These are phyloP conservation scores for Lepisosteus osseus DNA, from an alignment of 2,113 vertebrate genomes.

Conservation along the genomic window DNA sequence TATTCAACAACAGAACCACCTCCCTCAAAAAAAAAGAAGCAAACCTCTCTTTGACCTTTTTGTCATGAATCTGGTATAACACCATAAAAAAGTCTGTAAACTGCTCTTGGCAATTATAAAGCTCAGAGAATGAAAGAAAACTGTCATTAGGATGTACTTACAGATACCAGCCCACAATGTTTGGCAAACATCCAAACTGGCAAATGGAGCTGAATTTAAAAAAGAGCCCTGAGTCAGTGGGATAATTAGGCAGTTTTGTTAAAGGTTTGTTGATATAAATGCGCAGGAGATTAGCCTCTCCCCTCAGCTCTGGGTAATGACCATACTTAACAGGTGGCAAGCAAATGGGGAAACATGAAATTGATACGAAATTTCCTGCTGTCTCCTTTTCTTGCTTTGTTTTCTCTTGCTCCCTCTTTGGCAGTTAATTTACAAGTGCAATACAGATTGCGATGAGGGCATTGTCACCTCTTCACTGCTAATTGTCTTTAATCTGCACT, in stretches of 20 bases:
- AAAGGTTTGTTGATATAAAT: conserved; percentile 94
- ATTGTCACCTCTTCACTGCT: conserved; percentile 33
- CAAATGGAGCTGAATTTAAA: conserved; percentile 66
- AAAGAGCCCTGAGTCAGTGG: conserved; percentile 74
- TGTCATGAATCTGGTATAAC: conserved; percentile 69
- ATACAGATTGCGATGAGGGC: conserved; percentile 3
- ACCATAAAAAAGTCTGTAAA: conserved; percentile 76
- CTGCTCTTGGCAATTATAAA: conserved; percentile 76
- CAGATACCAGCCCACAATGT: conserved; percentile 76
- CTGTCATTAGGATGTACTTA: conserved; percentile 82
- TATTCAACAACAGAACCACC: too few species aligned
- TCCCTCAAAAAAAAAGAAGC: conserved; percentile 41
- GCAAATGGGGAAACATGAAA: conserved; percentile 86
- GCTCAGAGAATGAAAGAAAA: conserved; percentile 72
- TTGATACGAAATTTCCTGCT: conserved; percentile 89
- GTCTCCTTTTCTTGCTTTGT: conserved; percentile 50
- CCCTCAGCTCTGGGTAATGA: conserved; percentile 77
- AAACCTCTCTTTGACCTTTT: conserved; percentile 67
- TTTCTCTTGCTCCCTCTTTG: conserved; percentile 1
- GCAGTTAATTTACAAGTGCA: background rate
- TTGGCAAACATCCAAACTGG: conserved; percentile 76
- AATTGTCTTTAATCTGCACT: conserved; percentile 21
- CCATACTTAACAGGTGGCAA: conserved; percentile 93
- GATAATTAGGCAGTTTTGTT: conserved; percentile 94
- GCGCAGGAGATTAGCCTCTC: conserved; percentile 85